Conservation (phyloP, 2,113 vertebrate species). For the Dipodomys stephensi region DNA sequence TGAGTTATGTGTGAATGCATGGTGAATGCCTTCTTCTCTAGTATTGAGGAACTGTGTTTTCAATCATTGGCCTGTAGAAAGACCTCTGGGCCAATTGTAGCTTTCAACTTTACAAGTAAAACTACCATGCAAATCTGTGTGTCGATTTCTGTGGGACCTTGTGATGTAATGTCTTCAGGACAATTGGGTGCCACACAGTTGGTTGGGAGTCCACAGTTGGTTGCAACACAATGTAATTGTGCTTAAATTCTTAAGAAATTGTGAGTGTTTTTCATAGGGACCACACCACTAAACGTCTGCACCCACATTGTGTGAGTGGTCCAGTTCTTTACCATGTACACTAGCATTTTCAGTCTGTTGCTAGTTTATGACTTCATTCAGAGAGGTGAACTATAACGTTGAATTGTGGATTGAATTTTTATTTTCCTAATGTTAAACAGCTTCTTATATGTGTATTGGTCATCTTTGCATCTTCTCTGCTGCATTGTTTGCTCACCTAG, state of each 20-base stretch:
- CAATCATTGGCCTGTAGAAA: background rate
- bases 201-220: no score
- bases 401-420: background rate
- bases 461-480: background rate
- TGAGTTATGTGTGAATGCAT: rapidly evolving
- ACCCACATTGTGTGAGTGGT: rapidly evolving
- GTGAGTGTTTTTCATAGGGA: no score
- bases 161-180: background rate
- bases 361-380: background rate
- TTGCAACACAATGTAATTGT: no score
- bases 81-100: background rate
- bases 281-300: background rate
- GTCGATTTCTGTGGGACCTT: background rate
- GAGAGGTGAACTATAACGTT: no score
- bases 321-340: background rate
- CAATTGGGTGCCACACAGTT: no score
- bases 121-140: background rate
- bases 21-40: background rate
- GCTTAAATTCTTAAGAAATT: no score
- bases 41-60: rapidly evolving
- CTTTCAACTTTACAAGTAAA: background rate
- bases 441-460: background rate
- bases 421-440: background rate
- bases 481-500: background rate
- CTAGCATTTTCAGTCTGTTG: background rate